These are phyloP conservation scores for Chelon labrosus DNA, from an alignment of 2,797 vertebrate genomes.

Conservation along the genomic window DNA sequence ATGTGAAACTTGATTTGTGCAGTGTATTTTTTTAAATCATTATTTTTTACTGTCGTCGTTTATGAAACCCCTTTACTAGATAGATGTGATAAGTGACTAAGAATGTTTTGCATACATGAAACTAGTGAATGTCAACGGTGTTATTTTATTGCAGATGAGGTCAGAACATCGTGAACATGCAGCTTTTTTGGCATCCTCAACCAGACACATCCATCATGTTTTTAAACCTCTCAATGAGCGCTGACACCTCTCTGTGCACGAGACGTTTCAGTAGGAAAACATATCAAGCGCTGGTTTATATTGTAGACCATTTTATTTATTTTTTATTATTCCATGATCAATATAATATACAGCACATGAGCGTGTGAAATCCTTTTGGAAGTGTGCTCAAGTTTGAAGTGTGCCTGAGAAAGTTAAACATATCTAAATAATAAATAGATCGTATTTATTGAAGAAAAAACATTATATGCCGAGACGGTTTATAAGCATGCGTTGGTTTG, in stretches of 20 bases:
- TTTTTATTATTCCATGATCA: constrained; percentile 69
- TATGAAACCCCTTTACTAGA: constrained; percentile 28
- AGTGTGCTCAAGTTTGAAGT: constrained; percentile 47
- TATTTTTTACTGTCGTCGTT: constrained; percentile 14
- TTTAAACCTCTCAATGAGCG: constrained; percentile 75
- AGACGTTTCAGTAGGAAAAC: constrained; percentile 71
- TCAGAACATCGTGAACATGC: constrained; percentile 28
- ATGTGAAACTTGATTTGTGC: constrained; percentile 51
- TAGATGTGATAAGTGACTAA: constrained; percentile 47
- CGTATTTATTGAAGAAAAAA: constrained; percentile 66
- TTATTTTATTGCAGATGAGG: constrained; percentile 18
- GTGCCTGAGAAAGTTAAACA: constrained; percentile 42
- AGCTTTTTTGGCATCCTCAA: constrained; percentile 52
- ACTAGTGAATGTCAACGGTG: constrained; percentile 55
- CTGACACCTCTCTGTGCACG: constrained; percentile 82
- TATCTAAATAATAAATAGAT: constrained; percentile 72
- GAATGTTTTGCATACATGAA: constrained; percentile 61
- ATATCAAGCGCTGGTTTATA: constrained; percentile 64
- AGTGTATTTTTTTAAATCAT: constrained; percentile 17
- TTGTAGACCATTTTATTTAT: constrained; percentile 65
- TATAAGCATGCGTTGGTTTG: constrained; percentile 70
- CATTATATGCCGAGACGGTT: constrained; percentile 74
- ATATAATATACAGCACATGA: constrained; percentile 62
- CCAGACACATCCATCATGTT: constrained; percentile 67
- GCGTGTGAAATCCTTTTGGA: constrained; percentile 63